phyloP scores from a whole-genome alignment of 1,140 invertebrate genomes.

The Nixonia krombeini region DNA sequence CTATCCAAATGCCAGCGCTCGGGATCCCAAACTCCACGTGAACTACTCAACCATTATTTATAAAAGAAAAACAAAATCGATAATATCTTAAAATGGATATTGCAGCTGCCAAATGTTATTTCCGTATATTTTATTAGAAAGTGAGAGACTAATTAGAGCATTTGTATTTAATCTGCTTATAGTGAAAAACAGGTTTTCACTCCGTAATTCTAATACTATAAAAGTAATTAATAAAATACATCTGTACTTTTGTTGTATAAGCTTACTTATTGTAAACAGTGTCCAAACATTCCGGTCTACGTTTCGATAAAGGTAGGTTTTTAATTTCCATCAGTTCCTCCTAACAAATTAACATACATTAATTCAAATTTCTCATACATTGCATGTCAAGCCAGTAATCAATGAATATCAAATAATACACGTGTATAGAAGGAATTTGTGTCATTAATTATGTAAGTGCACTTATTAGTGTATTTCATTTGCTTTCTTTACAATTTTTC shows the following conservation, averaged over 20 bases:
- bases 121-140: not conserved
- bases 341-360: slow-evolving; percentile 54
- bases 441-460: too few relatives aligned
- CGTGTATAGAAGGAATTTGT: too few relatives aligned
- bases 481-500: too few relatives aligned
- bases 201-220: too few relatives aligned
- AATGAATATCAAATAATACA: too few relatives aligned
- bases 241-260: too few relatives aligned
- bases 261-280: slow-evolving; percentile 74
- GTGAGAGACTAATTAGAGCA: too few relatives aligned
- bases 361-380: not conserved
- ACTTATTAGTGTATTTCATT: too few relatives aligned
- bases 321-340: slow-evolving; percentile 76
- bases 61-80: slow-evolving; percentile 9
- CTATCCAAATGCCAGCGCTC: slow-evolving; percentile 74
- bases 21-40: slow-evolving; percentile 75
- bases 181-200: too few relatives aligned
- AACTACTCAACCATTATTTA: slow-evolving; percentile 56
- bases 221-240: too few relatives aligned
- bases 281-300: slow-evolving; percentile 74
- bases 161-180: too few relatives aligned
- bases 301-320: slow-evolving; percentile 73
- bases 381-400: not conserved
- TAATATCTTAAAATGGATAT: slow-evolving; percentile 18
- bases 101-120: not conserved